These are phyloP conservation scores for Microtus pennsylvanicus DNA, from an alignment of 2,113 vertebrate species.

Conservation along the genomic window DNA sequence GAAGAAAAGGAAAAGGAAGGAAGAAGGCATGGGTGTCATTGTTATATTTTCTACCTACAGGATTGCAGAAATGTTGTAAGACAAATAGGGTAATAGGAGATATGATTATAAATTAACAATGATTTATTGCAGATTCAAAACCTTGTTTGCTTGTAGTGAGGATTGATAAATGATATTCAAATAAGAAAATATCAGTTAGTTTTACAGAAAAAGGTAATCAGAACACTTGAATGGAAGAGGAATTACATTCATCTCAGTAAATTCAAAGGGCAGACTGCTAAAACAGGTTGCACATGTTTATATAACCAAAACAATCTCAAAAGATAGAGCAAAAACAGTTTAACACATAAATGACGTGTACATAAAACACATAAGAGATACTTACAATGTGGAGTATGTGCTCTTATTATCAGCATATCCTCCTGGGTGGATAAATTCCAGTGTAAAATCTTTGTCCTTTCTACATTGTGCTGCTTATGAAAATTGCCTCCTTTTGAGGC, in stretches of 20 bases:
- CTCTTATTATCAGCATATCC: background rate
- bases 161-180: background rate
- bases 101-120: background rate
- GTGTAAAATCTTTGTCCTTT: background rate
- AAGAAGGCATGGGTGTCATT: too few relatives aligned
- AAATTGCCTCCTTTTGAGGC: background rate
- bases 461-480: background rate
- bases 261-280: background rate
- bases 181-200: background rate
- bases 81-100: background rate
- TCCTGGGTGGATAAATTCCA: slow-evolving; percentile 21
- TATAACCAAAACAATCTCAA: background rate
- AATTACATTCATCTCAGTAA: background rate
- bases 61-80: background rate
- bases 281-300: background rate
- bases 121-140: background rate
- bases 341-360: background rate
- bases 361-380: background rate
- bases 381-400: background rate
- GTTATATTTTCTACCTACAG: too few relatives aligned
- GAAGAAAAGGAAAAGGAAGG: too few relatives aligned
- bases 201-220: background rate
- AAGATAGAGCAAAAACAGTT: slow-evolving; percentile 15
- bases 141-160: background rate
- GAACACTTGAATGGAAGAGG: background rate